phyloP scores from a whole-genome alignment of 2,888 invertebrate genomes.

The Oeneis ivallda region DNA sequence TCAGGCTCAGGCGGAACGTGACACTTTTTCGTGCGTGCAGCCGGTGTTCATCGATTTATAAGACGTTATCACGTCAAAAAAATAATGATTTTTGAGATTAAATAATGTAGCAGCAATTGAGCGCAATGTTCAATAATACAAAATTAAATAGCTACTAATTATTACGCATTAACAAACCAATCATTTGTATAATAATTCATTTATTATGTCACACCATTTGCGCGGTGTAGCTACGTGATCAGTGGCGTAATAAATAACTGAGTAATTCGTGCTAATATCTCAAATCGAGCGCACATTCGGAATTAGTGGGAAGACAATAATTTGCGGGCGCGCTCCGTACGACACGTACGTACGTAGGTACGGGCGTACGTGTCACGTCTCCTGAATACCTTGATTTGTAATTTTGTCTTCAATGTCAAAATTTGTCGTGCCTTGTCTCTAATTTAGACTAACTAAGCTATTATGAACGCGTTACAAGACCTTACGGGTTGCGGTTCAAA shows the following conservation, averaged over 20 bases:
- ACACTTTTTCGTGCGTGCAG: too few species aligned
- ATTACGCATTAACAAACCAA: constrained; percentile 13
- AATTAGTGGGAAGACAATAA: constrained; percentile 30
- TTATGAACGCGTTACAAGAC: background rate
- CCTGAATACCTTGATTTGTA: background rate
- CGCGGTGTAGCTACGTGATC: constrained; percentile 27
- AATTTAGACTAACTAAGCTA: constrained; percentile 4
- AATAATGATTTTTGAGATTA: too few species aligned
- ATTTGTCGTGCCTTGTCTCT: background rate
- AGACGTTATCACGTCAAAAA: too few species aligned
- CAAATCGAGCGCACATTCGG: constrained; percentile 36
- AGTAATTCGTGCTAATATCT: constrained; percentile 33
- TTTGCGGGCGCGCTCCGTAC: constrained; percentile 30
- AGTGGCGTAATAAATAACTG: constrained; percentile 29
- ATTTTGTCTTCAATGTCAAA: background rate
- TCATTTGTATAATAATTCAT: constrained; percentile 16
- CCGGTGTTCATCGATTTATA: too few species aligned
- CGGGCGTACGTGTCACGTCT: background rate
- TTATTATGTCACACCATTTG: constrained; percentile 22
- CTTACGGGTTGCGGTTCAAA: constrained; percentile 1
- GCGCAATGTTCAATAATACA: background rate
- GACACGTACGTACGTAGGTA: constrained; percentile 19
- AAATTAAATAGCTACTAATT: constrained; percentile 12
- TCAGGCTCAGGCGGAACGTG: too few species aligned
- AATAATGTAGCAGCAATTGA: too few species aligned